Conservation (phyloP, 2,888 invertebrate genomes). For the Andrena trimmerana region DNA sequence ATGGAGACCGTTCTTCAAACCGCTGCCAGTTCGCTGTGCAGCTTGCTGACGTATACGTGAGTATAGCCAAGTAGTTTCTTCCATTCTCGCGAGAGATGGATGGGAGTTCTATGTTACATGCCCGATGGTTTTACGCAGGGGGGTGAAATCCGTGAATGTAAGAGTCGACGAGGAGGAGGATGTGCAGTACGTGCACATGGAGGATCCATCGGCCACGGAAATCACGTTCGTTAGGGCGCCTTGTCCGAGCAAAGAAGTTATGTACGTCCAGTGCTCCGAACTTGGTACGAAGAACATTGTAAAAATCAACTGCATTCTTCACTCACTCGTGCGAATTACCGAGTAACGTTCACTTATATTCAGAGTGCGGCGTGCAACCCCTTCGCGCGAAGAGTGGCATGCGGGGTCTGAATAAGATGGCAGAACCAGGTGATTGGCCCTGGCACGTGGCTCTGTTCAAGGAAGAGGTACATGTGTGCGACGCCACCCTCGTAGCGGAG, state of each 20-base stretch:
- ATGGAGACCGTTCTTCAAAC: constrained; percentile 88
- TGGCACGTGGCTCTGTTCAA: constrained; percentile 95
- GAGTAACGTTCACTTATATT: constrained; percentile 33
- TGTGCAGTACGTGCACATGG: constrained; percentile 92
- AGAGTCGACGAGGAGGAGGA: constrained; percentile 87
- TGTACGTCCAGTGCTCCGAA: constrained; percentile 92
- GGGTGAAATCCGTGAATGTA: constrained; percentile 90
- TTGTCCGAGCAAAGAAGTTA: constrained; percentile 91
- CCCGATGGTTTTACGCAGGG: constrained; percentile 85
- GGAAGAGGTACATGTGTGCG: constrained; percentile 94
- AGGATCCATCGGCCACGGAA: constrained; percentile 92
- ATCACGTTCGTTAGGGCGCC: constrained; percentile 92
- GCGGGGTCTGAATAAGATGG: constrained; percentile 89
- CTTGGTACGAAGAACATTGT: constrained; percentile 87
- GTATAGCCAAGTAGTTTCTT: constrained; percentile 68
- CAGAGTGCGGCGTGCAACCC: constrained; percentile 91
- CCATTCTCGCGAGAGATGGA: background rate
- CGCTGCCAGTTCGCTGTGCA: constrained; percentile 92
- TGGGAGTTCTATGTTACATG: background rate
- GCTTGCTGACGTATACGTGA: constrained; percentile 91
- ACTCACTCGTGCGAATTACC: background rate
- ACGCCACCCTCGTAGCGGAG: constrained; percentile 93
- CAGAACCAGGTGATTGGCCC: constrained; percentile 95
- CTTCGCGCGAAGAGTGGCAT: constrained; percentile 85
- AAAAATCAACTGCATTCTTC: background rate